Base-by-base conservation (phyloP, 2,888 invertebrate species). In the Hetaerina titia region DNA sequence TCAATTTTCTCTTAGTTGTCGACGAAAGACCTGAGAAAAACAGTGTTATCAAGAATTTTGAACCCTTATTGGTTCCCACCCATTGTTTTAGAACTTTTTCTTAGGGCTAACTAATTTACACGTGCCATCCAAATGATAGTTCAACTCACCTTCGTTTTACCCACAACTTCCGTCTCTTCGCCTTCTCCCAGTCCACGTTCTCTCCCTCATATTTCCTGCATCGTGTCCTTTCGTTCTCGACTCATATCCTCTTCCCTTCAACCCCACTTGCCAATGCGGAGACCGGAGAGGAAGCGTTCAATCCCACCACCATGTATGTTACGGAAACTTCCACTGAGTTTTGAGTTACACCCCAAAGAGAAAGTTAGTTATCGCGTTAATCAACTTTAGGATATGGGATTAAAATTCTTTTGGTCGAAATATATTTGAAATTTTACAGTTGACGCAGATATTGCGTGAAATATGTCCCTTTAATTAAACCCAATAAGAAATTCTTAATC, bases 301-400 rank as follows among this genome's bases (percentile, higher is more conserved):
- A 15, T 15, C n/a, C 89, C 89, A 13, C 22, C 89, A n/a, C 15
- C 56, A 56, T 89, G 89, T 7, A n/a, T n/a, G 89, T 9, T 2
- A 57, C 15, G n/a, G 57, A 89, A 89, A 89, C 58, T 89, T 89
- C 89, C 57, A 45, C 11, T 11, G n/a, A 22, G 81, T 31, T 89
- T 15, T 22, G 89, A 58, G 89, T 58, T n/a, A 22, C 57, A 89
- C 57, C 58, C 89, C 5, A 89, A 89, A 58, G 89, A 89, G 89
- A 89, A 89, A 89, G 89, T 89, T 89, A 89, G 89, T 89, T 58
- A 89, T 89, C 89, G 89, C 89, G 57, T 89, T 89, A 89, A 89
- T 89, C 89, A 57, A 89, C 57, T 89, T 89, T 57, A 58, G 57
- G 89, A 57, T 89, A 89, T 31, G 58, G 57, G 58, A 89, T 89